Conservation (phyloP, 2,113 vertebrate species). For the Neofelis nebulosa region DNA sequence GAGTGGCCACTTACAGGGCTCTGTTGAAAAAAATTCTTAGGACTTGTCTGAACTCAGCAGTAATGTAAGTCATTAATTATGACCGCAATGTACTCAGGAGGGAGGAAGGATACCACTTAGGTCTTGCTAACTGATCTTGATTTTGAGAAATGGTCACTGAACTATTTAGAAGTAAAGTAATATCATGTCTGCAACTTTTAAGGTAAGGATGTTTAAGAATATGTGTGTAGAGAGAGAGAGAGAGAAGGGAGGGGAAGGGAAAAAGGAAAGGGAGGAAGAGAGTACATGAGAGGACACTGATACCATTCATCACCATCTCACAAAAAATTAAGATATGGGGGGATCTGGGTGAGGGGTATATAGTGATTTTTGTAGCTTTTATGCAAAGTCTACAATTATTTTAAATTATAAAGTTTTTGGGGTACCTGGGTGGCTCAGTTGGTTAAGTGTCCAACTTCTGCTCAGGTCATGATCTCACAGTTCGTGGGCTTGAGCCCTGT, state of each 20-base stretch:
- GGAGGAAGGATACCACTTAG: background rate
- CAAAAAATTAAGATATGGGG: background rate
- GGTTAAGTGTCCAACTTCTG: too few relatives aligned
- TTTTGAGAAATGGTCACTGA: background rate
- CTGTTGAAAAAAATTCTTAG: background rate
- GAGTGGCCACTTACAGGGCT: background rate
- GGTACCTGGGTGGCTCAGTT: too few relatives aligned
- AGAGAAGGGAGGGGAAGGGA: background rate
- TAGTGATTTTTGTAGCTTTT: background rate
- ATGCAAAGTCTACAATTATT: background rate
- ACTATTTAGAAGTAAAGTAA: background rate
- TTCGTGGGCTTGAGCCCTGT: too few relatives aligned
- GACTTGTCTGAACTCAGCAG: background rate
- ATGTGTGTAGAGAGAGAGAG: background rate
- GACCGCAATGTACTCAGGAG: background rate
- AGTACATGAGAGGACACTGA: background rate
- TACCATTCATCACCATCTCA: too few relatives aligned
- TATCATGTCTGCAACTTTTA: background rate
- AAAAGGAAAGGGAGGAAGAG: rapidly evolving
- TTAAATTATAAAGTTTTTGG: background rate
- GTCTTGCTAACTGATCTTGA: background rate
- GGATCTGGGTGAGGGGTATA: background rate
- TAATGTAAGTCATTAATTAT: background rate
- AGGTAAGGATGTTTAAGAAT: background rate
- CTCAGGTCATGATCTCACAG: too few relatives aligned